Evolutionary conservation across 2,797 vertebrate species (phyloP), one percentile per base, ranked within the genome.

Genomic region (Melanogrammus aeglefinus): DNA sequence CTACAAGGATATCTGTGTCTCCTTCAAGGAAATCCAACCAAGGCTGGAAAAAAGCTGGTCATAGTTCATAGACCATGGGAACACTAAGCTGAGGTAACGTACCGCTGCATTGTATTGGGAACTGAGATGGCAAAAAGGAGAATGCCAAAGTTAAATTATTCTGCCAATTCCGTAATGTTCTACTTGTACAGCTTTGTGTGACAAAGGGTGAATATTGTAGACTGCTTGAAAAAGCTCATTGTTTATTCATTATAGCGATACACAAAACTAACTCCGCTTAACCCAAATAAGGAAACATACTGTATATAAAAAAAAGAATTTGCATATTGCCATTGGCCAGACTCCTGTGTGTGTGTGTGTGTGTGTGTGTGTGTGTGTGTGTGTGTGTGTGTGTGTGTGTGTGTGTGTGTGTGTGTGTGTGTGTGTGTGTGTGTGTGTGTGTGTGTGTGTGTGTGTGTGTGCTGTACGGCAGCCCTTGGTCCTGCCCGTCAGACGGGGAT

Each of bases 121-220:
- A 10, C 18, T n/a, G 51, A 57, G 51, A 57, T 21, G 21, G 51
- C 51, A n/a, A 57, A n/a, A 57, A n/a, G 1, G 57, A 8, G n/a
- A 66, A 24, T 10, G 38, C n/a, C 36, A 21, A 18, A 35, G 18
- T 38, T 73, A 35, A 39, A 2, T 21, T 35, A 36, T 24, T 82
- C 41, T 47, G 72, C 75, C 75, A 86, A 78, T 79, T 66, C 76
- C 77, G 79, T 81, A 80, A 87, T 89, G 27, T 90, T 87, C 75
- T n/a, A 63, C 5, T 63, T 9, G 27, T 80, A 41, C 41, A 36
- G 78, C 77, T 83, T 84, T 89, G 80, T 83, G 85, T 69, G 82
- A 88, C 92, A 88, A 81, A 83, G 79, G 63, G 91, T 94, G 83
- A 94, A 94, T 94, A 93, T 93, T 94, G 93, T 73, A 95, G 78